Base-by-base conservation (phyloP, 2,113 vertebrate species). In the Entelurus aequoreus region DNA sequence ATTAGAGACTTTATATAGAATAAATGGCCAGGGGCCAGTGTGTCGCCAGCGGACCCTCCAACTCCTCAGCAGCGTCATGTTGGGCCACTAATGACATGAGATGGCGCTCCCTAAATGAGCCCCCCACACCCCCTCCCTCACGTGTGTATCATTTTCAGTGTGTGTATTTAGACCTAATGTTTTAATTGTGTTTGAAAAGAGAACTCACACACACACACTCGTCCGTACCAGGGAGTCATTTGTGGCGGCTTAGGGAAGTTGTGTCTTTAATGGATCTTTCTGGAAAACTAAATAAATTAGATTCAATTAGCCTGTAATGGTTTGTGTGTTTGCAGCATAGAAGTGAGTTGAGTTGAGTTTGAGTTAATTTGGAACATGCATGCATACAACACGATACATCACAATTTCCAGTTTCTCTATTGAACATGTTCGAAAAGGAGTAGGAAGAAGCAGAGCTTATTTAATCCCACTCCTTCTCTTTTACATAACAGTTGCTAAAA, bases 141-240 rank as follows among this genome's bases (percentile, higher is more conserved):
- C 95, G 95, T 96, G 92, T 94, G 95, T 94, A 96, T 89, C 95
- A 96, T 98, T 97, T 97, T 94, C 93, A 94, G 89, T 98, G 94
- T 99, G 95, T 98, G 98, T 99, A 98, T 98, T 99, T 98, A 98
- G 97, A 94, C 95, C 98, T 99, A 96, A 95, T 98, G 93, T 96
- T 96, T 97, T 98, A 99, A 99, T 99, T 99, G 93, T 94, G 91
- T 94, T 95, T 95, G 95, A 94, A 92, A 98, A 97, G 93, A 95
- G 94, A 84, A 79, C 66, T 89, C 91, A 87, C 10, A 46, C 42
- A 42, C 7, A 46, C 42, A 46, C 42, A 46, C 42, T 11, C 3
- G 42, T 94, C 81, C 88, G 90, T 94, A 94, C 92, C 89, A 93
- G 92, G 92, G 88, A 89, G 91, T 92, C 92, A 92, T 94, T 96